Base-by-base conservation (phyloP, 2,797 vertebrate species). In the Epinephelus coioides region DNA sequence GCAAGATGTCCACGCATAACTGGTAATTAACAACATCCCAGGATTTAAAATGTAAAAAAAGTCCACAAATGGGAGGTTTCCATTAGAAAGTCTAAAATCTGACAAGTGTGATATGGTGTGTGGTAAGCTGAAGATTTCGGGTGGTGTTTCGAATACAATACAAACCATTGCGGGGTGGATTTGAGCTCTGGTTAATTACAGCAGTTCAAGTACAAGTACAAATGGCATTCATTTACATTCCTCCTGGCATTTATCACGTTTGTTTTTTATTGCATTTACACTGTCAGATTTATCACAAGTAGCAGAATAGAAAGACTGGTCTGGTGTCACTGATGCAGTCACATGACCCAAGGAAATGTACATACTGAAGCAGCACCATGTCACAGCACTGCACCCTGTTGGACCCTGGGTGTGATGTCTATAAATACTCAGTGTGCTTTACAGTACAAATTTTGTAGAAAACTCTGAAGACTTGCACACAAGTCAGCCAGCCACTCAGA, bases 361-460 rank as follows among this genome's bases (percentile, higher is more conserved):
- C 30, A 68, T 68, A 43, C 59, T 68, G 54, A 56, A 50, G 23
- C 57, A 46, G 51, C 38, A 73, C 27, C 55, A 14, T 34, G 34
- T 34, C 34, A 34, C 34, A 34, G 7, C 34, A 34, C 34, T 34
- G 34, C 34, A 34, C 6, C 19, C 66, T 55, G 17, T 63, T 69
- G 71, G 73, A 80, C 68, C 59, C 18, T 34, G 50, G 60, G 18
- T 44, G 40, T 69, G 61, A 66, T 21, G 23, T 72, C 43, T 34
- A 40, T 78, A 61, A 67, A 75, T 50, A 64, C 76, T 64, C 44
- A 49, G 21, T 7, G 57, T 47, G 18, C 10, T 50, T 13, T 38
- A 68, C 60, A 69, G 62, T 60, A 74, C 55, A 72, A 75, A 81
- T 19, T 53, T 63, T 18, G 76, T 60, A 82, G 63, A 75, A 74